Percentiles rank a stretch among this genome's conserved stretches.
Conservation (phyloP, 2,888 invertebrate species). For the Thalpophila matura region DNA sequence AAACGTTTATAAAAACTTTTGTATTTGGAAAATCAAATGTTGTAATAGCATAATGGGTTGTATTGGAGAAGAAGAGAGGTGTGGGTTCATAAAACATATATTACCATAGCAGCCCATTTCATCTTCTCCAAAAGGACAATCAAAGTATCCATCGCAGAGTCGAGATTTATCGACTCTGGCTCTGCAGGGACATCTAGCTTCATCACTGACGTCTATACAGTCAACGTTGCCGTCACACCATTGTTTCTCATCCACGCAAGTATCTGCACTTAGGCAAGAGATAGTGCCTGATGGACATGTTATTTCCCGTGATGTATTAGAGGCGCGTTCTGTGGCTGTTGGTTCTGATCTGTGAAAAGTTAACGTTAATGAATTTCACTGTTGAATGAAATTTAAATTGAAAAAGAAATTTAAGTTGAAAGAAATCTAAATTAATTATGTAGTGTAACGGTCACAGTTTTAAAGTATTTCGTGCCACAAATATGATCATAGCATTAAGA, state of each 20-base stretch:
- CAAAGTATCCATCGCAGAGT: constrained; percentile 95
- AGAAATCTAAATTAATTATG: no score
- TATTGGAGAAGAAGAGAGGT: background rate
- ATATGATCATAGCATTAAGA: no score
- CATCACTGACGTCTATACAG: constrained; percentile 95
- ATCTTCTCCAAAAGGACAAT: constrained; percentile 95
- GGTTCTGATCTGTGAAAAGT: constrained; percentile 60
- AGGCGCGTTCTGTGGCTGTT: constrained; percentile 48
- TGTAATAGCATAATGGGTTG: no score
- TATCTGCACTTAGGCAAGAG: constrained; percentile 76
- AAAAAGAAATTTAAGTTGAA: no score
- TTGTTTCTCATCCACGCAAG: constrained; percentile 89
- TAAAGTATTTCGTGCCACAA: no score
- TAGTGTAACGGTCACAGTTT: no score
- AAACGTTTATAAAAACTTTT: no score
- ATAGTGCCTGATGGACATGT: constrained; percentile 76
- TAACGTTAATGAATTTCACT: no score
- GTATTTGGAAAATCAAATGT: no score
- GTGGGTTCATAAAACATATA: background rate
- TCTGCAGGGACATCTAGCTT: constrained; percentile 93
- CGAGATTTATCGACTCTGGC: constrained; percentile 92
- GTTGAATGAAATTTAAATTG: no score
- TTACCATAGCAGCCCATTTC: constrained; percentile 95
- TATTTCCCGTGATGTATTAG: constrained; percentile 70
- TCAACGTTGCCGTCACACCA: constrained; percentile 94